A percentile compares a stretch with the other conserved stretches of the same genome.
phyloP scores from a whole-genome alignment of 2,113 vertebrate species.

The Pygoscelis antarcticus region DNA sequence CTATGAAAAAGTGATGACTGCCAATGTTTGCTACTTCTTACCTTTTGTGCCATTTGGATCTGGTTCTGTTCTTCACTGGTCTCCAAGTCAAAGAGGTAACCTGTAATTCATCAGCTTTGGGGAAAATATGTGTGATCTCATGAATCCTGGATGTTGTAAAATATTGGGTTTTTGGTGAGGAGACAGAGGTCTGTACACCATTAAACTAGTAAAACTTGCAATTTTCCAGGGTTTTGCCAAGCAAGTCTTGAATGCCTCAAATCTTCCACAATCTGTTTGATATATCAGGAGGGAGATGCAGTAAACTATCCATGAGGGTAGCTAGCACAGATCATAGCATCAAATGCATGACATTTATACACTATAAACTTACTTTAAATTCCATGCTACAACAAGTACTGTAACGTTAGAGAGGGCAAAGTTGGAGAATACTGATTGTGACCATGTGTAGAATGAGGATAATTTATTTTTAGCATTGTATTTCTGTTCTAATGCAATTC shows the following conservation, averaged over 20 bases:
- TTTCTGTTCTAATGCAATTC: constrained; percentile 12
- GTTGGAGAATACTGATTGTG: constrained; percentile 2
- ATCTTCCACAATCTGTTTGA: constrained; percentile 31
- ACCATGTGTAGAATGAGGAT: constrained; percentile 8
- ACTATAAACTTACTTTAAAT: constrained; percentile 32
- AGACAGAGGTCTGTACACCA: constrained; percentile 49
- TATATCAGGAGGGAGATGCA: constrained; percentile 20
- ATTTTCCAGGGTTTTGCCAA: constrained; percentile 51
- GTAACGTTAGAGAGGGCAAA: constrained; percentile 31
- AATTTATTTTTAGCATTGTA: constrained; percentile 31
- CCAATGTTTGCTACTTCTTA: not conserved
- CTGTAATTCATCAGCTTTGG: constrained; percentile 32
- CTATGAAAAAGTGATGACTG: not conserved
- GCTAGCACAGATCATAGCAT: not conserved
- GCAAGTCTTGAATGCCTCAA: constrained; percentile 26
- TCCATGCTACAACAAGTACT: constrained; percentile 18
- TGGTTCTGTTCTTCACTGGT: not conserved
- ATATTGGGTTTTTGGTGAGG: not conserved
- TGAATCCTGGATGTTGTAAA: constrained; percentile 53
- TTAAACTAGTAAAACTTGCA: constrained; percentile 52
- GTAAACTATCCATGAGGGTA: constrained; percentile 14
- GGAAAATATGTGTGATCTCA: constrained; percentile 56
- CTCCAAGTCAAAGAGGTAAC: constrained; percentile 7
- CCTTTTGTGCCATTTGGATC: not conserved
- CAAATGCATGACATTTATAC: not conserved